These are phyloP conservation scores for Chesias legatella DNA, from an alignment of 2,888 invertebrate species.

Conservation along the genomic window DNA sequence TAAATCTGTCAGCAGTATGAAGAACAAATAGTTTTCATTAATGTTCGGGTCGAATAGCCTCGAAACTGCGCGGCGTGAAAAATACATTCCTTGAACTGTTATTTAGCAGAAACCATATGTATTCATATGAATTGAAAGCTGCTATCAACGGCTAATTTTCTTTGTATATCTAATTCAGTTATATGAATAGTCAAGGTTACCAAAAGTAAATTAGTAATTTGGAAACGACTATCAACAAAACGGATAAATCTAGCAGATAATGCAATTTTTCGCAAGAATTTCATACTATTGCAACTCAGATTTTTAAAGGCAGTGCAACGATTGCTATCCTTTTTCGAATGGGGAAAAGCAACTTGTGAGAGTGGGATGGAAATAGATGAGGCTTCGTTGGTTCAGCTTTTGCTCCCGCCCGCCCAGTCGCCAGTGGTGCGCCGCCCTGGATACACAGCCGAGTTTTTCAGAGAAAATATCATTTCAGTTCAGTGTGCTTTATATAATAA, in stretches of 20 bases:
- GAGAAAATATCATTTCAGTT: conserved; percentile 15
- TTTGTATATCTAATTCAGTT: background rate
- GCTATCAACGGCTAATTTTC: too few relatives aligned
- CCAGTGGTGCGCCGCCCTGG: conserved; percentile 53
- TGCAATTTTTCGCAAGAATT: conserved; percentile 8
- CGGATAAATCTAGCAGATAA: too few relatives aligned
- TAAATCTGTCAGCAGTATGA: too few relatives aligned
- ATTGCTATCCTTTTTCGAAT: conserved; percentile 46
- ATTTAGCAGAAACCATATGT: too few relatives aligned
- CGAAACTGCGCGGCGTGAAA: too few relatives aligned
- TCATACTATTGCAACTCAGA: conserved; percentile 30
- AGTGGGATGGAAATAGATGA: conserved; percentile 55
- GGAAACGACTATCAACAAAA: too few relatives aligned
- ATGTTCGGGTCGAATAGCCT: too few relatives aligned
- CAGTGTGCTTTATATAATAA: conserved; percentile 10
- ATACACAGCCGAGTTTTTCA: conserved; percentile 36
- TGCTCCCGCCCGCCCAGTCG: conserved; percentile 76
- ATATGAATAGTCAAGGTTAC: too few relatives aligned
- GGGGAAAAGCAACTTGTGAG: conserved; percentile 35
- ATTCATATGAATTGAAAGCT: too few relatives aligned
- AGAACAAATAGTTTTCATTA: too few relatives aligned
- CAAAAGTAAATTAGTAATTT: too few relatives aligned
- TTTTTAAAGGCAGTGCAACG: conserved; percentile 50
- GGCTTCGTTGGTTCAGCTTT: conserved; percentile 60
- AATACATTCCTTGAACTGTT: too few relatives aligned